Conservation (phyloP, 2,113 vertebrate genomes). For the Syngnathus floridae region DNA sequence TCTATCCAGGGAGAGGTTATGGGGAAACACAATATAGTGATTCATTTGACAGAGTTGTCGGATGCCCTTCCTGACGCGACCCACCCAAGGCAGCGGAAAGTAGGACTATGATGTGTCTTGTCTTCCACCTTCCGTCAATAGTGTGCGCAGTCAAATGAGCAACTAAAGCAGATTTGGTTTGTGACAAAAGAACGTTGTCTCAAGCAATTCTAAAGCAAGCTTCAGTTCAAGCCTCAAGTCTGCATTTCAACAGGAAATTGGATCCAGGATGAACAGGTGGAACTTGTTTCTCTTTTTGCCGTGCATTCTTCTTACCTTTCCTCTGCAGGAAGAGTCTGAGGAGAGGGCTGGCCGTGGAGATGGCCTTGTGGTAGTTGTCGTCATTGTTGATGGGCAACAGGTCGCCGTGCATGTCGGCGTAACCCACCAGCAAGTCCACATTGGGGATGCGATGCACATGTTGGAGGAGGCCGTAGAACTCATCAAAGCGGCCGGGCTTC, state of each 20-base stretch:
- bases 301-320: slow-evolving; percentile 78
- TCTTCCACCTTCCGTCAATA: not conserved
- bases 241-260: slow-evolving; percentile 13
- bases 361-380: slow-evolving; percentile 97
- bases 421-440: slow-evolving; percentile 88
- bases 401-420: slow-evolving; percentile 92
- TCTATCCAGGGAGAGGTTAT: too few relatives aligned
- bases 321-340: slow-evolving; percentile 94
- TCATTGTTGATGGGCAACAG: slow-evolving; percentile 97
- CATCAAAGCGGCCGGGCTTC: slow-evolving; percentile 92
- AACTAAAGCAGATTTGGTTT: not conserved
- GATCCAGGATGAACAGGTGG: slow-evolving; percentile 5
- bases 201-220: not conserved
- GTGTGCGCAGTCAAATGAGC: not conserved
- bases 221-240: slow-evolving; percentile 1
- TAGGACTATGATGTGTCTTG: not conserved
- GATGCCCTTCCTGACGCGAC: too few relatives aligned
- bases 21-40: too few relatives aligned
- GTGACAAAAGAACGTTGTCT: not conserved
- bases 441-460: slow-evolving; percentile 96
- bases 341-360: slow-evolving; percentile 87
- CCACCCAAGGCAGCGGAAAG: not conserved
- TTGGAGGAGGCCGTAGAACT: slow-evolving; percentile 94
- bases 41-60: too few relatives aligned
- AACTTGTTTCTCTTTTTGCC: not conserved